Base-by-base conservation (phyloP, 2,888 invertebrate species). In the Brachyopa scutellaris region DNA sequence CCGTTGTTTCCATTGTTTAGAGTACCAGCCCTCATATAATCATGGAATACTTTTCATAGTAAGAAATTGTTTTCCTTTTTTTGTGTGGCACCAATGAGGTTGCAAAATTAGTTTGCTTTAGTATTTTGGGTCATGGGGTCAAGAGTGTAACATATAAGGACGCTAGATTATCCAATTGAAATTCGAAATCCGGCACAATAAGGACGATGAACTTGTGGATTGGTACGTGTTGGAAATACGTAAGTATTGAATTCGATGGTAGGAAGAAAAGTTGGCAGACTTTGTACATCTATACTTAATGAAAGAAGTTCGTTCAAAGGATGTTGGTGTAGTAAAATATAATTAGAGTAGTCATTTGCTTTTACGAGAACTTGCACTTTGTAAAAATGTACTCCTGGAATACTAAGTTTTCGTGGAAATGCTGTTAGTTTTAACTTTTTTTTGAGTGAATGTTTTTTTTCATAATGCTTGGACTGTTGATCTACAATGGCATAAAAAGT, bases 51-150 rank as follows among this genome's bases (percentile, higher is more conserved):
- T 38, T 26, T 38, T 8, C 17, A 15, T 19, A 33, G 33, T 29
- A 13, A 33, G 15, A 31, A 47, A 2, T 33, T 31, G 23, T 31
- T 45, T 31, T 21, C 8, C 8, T 3, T 6, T 47, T 21, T 47
- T 33, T n/a, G n/a, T n/a, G n/a, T n/a, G n/a, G n/a, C n/a, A n/a
- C n/a, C n/a, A n/a, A n/a, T n/a, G 23, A 13, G 31, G 19, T 11
- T 8, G 8, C 4, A 15, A 6, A 57, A 5, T 26, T 19, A 17
- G n/a, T 26, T 29, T 40, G 17, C 40, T 26, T 23, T 36, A 13
- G 21, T 8, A 38, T 70, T 70, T 40, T 40, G 31, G 70, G 59
- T 59, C 36, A 70, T 31, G 15, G 31, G 70, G 59, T 40, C 57
- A 59, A 31, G 59, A n/a, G n/a, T 51, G 36, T 40, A 31, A n/a